phyloP scores from a whole-genome alignment of 2,888 invertebrate species.

The Aphodius granarius region DNA sequence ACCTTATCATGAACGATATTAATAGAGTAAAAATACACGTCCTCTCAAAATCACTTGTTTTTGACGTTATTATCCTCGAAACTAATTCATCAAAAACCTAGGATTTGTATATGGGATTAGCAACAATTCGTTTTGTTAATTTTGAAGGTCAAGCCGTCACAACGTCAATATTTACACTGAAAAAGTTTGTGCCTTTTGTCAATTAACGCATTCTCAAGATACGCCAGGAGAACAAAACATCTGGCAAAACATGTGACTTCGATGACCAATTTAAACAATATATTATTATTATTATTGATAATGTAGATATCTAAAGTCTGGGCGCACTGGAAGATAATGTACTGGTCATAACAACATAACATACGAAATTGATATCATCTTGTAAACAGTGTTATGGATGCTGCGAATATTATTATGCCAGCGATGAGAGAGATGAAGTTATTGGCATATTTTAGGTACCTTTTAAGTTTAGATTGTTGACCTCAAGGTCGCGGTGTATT shows the following conservation, averaged over 20 bases:
- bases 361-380: not conserved
- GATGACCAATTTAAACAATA: not conserved
- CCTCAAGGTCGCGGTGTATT: too few relatives aligned
- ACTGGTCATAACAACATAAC: not conserved
- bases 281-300: not conserved
- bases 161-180: not conserved
- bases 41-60: not conserved
- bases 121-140: not conserved
- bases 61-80: not conserved
- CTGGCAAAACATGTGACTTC: not conserved
- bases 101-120: not conserved
- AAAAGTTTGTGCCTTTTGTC: not conserved
- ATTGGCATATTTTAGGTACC: not conserved
- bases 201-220: not conserved
- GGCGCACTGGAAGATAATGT: not conserved
- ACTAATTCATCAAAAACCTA: not conserved
- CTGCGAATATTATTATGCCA: not conserved
- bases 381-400: not conserved
- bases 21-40: not conserved
- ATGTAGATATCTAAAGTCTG: not conserved
- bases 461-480: not conserved
- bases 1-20: not conserved
- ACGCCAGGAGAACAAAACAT: not conserved
- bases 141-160: not conserved
- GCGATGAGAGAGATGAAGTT: not conserved